These are phyloP conservation scores for Pongo abelii DNA, from an alignment of 2,113 vertebrate species.

Conservation along the genomic window DNA sequence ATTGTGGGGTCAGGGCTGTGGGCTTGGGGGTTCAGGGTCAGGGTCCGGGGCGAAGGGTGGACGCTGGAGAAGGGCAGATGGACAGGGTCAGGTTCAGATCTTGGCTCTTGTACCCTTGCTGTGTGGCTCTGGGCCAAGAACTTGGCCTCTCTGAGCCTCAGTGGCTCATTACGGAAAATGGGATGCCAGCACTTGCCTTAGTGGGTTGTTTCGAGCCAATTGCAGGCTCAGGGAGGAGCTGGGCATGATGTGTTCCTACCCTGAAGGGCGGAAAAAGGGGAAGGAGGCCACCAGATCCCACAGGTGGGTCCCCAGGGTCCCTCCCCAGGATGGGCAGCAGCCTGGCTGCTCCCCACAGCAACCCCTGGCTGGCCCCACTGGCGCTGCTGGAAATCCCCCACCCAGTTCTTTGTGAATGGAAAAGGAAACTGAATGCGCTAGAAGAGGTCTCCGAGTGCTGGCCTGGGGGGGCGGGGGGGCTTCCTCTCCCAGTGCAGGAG, in stretches of 20 bases:
- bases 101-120: not conserved
- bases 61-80: not conserved
- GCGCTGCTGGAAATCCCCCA: slow-evolving; percentile 63
- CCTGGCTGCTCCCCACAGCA: not conserved
- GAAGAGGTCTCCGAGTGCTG: not conserved
- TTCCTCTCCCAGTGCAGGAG: not conserved
- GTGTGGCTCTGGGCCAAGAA: not conserved
- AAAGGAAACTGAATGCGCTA: slow-evolving; percentile 6
- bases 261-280: not conserved
- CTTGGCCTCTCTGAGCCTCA: not conserved
- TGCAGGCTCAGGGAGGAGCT: not conserved
- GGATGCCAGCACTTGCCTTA: not conserved
- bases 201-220: not conserved
- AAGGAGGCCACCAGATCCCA: not conserved
- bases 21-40: not conserved
- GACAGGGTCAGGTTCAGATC: not conserved
- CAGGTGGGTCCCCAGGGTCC: not conserved
- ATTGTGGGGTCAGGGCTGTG: not conserved
- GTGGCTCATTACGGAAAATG: not conserved
- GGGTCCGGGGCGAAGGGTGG: not conserved
- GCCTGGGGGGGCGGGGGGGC: not conserved
- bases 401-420: slow-evolving; percentile 49
- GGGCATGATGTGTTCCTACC: not conserved
- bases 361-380: not conserved
- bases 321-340: not conserved